Base-by-base conservation (phyloP, 2,797 vertebrate species). In the Sphenopsis melanotis region DNA sequence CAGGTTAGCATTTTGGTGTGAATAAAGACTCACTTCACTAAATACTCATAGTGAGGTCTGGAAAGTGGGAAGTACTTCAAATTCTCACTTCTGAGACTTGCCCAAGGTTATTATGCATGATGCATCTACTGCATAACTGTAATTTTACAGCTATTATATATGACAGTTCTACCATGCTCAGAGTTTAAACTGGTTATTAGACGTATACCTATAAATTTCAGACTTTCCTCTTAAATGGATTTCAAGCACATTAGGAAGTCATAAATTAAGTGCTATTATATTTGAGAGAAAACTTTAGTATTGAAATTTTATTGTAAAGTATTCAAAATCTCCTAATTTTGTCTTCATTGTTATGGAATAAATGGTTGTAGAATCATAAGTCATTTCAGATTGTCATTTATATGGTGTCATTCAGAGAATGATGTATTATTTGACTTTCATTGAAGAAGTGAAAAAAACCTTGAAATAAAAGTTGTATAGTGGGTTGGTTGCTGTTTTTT, bases 301-400 rank as follows among this genome's bases (percentile, higher is more conserved):
- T 64, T 91, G 49, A 94, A 88, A 24, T 93, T 92, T 81, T 84
- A 87, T 81, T 90, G 30, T 61, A 86, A 95, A 75, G 29, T 91
- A 82, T 83, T 95, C 86, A 44, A 83, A 91, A 91, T 47, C 44
- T 90, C 66, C 60, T 95, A 94, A 90, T 94, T 94, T 96, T 96
- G 41, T 44, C 74, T 85, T 91, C 70, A 89, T 70, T 90, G 60
- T 44, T 79, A 64, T 89, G 90, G 91, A 94, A 95, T 68, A 96
- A 96, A 91, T 93, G 68, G 30, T 46, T 72, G 29, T 63, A 85
- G 81, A 93, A 84, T 70, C 93, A 85, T 68, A 92, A 90, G 72
- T 96, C 61, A 93, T 93, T 91, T 93, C 36, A 72, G 21, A 81
- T 70, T 74, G 53, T 65, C n/a, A 5, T 96, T 91, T 83, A 81